phyloP scores from a whole-genome alignment of 2,888 invertebrate species.

The Arctia plantaginis region DNA sequence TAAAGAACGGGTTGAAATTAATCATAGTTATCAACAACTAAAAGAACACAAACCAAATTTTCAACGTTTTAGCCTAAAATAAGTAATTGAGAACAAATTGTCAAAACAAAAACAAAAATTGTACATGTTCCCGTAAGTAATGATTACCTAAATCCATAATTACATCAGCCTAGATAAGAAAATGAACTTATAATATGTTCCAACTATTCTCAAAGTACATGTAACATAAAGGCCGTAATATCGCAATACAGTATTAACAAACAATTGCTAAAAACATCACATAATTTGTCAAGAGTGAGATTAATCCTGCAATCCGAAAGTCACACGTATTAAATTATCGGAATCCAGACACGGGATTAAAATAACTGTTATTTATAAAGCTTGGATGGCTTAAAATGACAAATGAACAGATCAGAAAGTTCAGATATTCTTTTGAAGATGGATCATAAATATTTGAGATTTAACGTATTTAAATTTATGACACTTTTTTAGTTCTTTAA shows the following conservation, averaged over 20 bases:
- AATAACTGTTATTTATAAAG: constrained; percentile 4
- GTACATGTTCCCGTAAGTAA: neutral
- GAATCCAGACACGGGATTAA: constrained; percentile 6
- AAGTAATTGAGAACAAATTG: no score
- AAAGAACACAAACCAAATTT: no score
- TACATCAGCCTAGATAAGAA: neutral
- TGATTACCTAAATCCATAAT: neutral
- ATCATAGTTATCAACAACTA: no score
- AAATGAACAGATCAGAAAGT: constrained; percentile 23
- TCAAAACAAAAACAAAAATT: neutral
- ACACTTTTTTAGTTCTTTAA: neutral
- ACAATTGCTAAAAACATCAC: constrained; percentile 9
- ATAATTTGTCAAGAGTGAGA: constrained; percentile 11
- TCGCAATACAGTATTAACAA: constrained; percentile 15
- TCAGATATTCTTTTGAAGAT: neutral
- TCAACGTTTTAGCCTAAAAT: no score
- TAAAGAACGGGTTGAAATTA: no score
- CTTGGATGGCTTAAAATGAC: neutral
- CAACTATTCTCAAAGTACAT: constrained; percentile 17
- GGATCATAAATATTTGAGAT: neutral
- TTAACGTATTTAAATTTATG: neutral
- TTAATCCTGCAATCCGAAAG: neutral
- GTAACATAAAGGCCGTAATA: constrained; percentile 12
- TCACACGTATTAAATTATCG: neutral
- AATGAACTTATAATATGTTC: constrained; percentile 11